Percentiles rank a stretch among this genome's conserved stretches.
Evolutionary conservation across 2,888 invertebrate species (phyloP).

Genomic region (Cosmopolites sordidus): DNA sequence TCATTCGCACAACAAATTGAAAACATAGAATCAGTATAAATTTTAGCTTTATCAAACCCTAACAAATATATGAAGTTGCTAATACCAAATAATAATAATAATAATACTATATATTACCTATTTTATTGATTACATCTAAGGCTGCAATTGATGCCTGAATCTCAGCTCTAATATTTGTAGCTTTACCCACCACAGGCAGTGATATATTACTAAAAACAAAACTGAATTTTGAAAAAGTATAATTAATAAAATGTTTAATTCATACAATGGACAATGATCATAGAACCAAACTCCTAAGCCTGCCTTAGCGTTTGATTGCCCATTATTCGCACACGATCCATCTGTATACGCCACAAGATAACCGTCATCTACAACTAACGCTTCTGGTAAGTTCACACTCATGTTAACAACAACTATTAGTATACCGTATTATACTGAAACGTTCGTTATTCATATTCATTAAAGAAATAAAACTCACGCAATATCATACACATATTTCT

Average conservation of each 20-base stretch:
- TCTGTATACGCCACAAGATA: conserved; percentile 79
- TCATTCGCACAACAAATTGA: conserved; percentile 77
- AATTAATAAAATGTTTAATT: conserved; percentile 25
- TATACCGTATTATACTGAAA: too few relatives aligned
- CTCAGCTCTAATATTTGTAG: conserved; percentile 96
- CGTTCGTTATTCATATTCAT: too few relatives aligned
- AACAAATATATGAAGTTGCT: too few relatives aligned
- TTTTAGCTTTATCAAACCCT: conserved; percentile 65
- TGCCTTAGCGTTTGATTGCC: conserved; percentile 68
- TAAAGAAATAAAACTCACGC: too few relatives aligned
- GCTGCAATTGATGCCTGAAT: conserved; percentile 85
- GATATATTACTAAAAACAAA: conserved; percentile 58
- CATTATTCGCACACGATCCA: conserved; percentile 87
- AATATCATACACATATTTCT: too few relatives aligned
- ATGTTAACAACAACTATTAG: too few relatives aligned
- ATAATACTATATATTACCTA: conserved; percentile 7
- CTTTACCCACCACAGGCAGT: conserved; percentile 71
- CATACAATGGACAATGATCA: conserved; percentile 61
- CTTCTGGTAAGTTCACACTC: too few relatives aligned
- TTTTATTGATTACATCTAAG: conserved; percentile 47
- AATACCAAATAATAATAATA: too few relatives aligned
- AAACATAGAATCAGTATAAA: conserved; percentile 90
- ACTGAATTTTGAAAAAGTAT: neutral
- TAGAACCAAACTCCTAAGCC: conserved; percentile 94
- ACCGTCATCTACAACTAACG: conserved; percentile 43